Evolutionary conservation across 2,113 vertebrate species (phyloP).

Genomic region (Mus pahari): DNA sequence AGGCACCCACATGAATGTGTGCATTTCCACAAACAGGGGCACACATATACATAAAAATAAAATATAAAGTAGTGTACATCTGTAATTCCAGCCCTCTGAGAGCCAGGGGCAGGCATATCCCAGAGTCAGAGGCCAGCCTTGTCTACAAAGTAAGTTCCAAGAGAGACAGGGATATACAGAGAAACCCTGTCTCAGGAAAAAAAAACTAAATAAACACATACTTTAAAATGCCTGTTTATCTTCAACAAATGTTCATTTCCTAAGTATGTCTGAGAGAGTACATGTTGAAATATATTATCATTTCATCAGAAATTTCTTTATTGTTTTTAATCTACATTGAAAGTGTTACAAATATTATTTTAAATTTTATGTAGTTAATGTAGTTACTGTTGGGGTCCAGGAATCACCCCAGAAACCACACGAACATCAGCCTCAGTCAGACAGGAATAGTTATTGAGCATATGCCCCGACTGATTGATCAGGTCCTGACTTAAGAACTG

Average conservation of each 20-base stretch:
- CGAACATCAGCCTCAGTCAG: too few species aligned
- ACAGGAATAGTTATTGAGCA: too few species aligned
- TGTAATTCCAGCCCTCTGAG: background rate
- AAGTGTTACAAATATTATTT: background rate
- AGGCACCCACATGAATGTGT: background rate
- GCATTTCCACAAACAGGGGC: background rate
- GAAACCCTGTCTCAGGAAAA: background rate
- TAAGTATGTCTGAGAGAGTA: background rate
- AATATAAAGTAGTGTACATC: background rate
- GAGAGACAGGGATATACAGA: background rate
- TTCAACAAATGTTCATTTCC: background rate
- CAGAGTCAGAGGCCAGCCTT: background rate
- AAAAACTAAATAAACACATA: background rate
- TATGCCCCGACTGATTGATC: too few species aligned
- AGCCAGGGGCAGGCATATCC: background rate
- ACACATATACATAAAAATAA: background rate
- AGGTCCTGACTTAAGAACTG: too few species aligned
- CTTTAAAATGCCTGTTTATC: background rate
- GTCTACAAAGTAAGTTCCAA: background rate
- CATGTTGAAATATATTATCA: background rate
- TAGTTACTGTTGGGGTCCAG: too few species aligned
- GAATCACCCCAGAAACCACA: too few species aligned
- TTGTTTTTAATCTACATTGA: background rate
- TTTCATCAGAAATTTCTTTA: conserved; percentile 1
- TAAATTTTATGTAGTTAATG: background rate